These are phyloP conservation scores for Pantelozetes paolii DNA, from an alignment of 2,888 invertebrate genomes.

Conservation along the genomic window DNA sequence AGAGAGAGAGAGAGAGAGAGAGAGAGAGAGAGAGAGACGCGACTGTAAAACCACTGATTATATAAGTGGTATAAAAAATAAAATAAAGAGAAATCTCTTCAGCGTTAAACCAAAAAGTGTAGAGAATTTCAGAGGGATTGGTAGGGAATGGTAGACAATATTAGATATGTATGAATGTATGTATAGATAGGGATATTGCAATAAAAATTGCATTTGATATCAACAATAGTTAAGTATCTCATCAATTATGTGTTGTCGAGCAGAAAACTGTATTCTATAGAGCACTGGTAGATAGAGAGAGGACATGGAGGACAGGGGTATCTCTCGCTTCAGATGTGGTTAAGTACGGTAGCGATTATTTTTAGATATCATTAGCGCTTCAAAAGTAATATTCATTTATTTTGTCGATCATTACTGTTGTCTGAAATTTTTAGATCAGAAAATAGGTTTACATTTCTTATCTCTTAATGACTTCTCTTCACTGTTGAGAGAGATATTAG, in stretches of 20 bases:
- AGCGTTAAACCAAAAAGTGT: too few species aligned
- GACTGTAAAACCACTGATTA: too few species aligned
- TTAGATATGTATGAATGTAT: background rate
- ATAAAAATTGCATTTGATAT: conserved; percentile 2
- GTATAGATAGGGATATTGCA: conserved; percentile 2
- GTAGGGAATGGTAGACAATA: too few species aligned
- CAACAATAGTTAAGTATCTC: background rate
- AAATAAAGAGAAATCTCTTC: too few species aligned
- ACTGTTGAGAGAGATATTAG: too few species aligned
- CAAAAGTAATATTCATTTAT: background rate
- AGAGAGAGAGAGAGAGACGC: too few species aligned
- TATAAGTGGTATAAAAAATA: too few species aligned
- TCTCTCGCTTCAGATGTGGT: too few species aligned
- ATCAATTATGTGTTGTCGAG: conserved; percentile 13
- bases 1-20: too few species aligned
- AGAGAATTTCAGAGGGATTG: too few species aligned
- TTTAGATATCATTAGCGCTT: background rate
- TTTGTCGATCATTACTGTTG: background rate
- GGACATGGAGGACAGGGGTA: too few species aligned
- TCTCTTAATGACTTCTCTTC: too few species aligned
- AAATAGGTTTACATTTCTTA: background rate
- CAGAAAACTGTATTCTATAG: background rate
- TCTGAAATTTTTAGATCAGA: background rate
- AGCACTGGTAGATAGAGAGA: background rate
- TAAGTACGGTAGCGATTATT: conserved; percentile 1